phyloP scores from a whole-genome alignment of 1,140 invertebrate species.

The Cyrtorhinus lividipennis region DNA sequence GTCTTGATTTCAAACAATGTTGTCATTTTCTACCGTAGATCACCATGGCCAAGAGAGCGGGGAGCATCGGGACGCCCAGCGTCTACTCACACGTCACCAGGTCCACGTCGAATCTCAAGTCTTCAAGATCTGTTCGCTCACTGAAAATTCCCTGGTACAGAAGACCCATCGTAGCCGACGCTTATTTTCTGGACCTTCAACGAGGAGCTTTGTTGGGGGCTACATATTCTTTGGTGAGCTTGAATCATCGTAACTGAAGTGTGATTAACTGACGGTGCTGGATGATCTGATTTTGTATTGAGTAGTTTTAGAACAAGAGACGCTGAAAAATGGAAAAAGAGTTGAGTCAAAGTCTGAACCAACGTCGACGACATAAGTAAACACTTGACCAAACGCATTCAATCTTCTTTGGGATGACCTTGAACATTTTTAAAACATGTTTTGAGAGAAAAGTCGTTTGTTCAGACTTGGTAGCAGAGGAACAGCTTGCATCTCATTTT shows the following conservation, averaged over 20 bases:
- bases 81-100: constrained; percentile 60
- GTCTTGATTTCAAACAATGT: too few relatives aligned
- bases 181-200: constrained; percentile 61
- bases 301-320: neutral
- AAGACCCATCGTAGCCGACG: constrained; percentile 58
- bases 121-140: constrained; percentile 57
- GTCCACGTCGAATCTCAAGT: constrained; percentile 63
- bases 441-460: too few relatives aligned
- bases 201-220: constrained; percentile 56
- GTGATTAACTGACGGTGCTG: neutral
- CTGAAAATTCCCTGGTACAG: constrained; percentile 70
- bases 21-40: neutral
- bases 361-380: too few relatives aligned
- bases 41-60: constrained; percentile 30
- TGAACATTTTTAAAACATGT: too few relatives aligned
- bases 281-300: neutral
- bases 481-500: too few relatives aligned
- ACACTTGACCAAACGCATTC: too few relatives aligned
- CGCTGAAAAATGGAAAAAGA: too few relatives aligned
- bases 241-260: neutral
- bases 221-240: constrained; percentile 56
- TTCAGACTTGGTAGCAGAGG: too few relatives aligned
- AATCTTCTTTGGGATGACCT: too few relatives aligned
- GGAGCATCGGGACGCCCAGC: constrained; percentile 65
- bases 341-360: too few relatives aligned